Percentiles rank a stretch among this genome's conserved stretches.
These are phyloP conservation scores for Ceyx melanurus DNA, from an alignment of 2,113 vertebrate species.

Conservation along the genomic window DNA sequence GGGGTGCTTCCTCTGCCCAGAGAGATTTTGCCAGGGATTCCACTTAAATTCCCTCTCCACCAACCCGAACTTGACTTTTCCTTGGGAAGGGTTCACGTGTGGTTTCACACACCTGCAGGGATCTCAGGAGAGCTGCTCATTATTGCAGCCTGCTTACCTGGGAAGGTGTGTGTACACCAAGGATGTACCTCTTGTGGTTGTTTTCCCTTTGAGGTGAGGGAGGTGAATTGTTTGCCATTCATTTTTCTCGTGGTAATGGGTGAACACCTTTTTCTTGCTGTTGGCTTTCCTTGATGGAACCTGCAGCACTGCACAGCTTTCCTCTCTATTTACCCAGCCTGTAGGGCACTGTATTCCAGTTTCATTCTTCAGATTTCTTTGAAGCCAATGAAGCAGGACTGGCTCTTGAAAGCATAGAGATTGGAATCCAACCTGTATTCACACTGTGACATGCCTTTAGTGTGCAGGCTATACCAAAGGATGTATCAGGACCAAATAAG, in stretches of 20 bases:
- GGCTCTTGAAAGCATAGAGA: neutral
- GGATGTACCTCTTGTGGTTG: conserved; percentile 11
- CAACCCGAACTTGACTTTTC: neutral
- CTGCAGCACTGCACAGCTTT: neutral
- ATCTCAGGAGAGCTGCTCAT: neutral
- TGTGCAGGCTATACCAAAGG: neutral
- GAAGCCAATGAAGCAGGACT: neutral
- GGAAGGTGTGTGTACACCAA: neutral
- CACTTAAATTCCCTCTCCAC: neutral
- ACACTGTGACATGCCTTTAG: rapidly evolving
- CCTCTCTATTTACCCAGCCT: neutral
- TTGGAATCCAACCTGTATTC: neutral
- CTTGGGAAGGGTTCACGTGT: neutral
- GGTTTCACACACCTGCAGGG: neutral
- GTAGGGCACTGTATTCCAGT: neutral
- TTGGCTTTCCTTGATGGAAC: conserved; percentile 11
- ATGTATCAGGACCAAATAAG: neutral
- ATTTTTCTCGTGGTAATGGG: conserved; percentile 21
- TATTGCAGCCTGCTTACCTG: neutral
- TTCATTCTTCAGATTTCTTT: conserved; percentile 12
- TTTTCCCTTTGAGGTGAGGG: neutral
- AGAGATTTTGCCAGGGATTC: neutral
- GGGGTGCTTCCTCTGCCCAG: neutral
- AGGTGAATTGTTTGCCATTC: conserved; percentile 12
- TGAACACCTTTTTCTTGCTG: conserved; percentile 14